Base-by-base conservation (phyloP, 2,113 vertebrate genomes). In the Crotalus helleri region DNA sequence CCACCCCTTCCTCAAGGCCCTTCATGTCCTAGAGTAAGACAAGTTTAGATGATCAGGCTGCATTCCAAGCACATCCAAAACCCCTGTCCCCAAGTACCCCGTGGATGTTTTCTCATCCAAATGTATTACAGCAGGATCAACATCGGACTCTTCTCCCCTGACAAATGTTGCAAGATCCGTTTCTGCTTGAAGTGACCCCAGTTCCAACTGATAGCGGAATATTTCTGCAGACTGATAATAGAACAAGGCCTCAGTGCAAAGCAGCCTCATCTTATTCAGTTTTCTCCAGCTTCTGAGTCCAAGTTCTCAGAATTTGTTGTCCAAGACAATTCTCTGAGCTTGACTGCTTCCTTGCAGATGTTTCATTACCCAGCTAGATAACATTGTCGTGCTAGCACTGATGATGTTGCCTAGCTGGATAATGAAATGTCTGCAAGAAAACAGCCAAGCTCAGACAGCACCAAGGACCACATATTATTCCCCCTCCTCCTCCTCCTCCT, bases 1-100 rank as follows among this genome's bases (percentile, higher is more conserved):
- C 98, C 95, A 98, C 97, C 0, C 96, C 97, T 93, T 98, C 98
- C 1, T 98, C 98, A 5, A 96, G 91, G 92, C 97, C 97, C 17
- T 98, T 98, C 97, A 98, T 96, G 91, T 96, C 97, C 98, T 98
- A 89, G 44, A 93, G 53, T 1, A 17, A 81, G 85, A 81, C 9
- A 94, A 13, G 24, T 9, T 51, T 24, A 86, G 24, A 5, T 7
- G 26, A 24, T 90, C 57, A 93, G 49, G 26, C 2, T 39, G n/a
- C 89, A 87, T 26, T 9, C 53, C 21, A 44, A 44, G 17, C 33
- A 81, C 74, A 39, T 81, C 85, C 51, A 53, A 29, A 17, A 8
- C 5, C 24, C 15, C 5, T 51, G 49, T 53, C 29, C 29, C 8
- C 33, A 57, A 57, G 33, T 3, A 39, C 6, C 39, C 2, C n/a